These are phyloP conservation scores for Bombus polaris DNA, from an alignment of 1,140 invertebrate genomes.

Conservation along the genomic window DNA sequence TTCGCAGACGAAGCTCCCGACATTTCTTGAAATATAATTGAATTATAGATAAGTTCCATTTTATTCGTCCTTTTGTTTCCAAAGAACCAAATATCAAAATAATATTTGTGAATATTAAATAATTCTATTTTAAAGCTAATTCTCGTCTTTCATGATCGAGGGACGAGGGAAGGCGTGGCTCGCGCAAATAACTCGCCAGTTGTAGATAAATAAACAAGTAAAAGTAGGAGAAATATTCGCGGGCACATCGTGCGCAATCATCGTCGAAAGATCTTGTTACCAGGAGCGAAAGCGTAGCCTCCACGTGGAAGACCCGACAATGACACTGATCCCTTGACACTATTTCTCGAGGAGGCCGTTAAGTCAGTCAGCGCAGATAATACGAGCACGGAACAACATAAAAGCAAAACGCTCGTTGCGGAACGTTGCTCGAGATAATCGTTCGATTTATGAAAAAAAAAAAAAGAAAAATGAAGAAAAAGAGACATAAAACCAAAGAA, in stretches of 20 bases:
- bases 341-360: slow-evolving; percentile 8
- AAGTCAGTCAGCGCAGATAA: slow-evolving; percentile 21
- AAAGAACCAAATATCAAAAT: too few species aligned
- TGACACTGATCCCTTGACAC: slow-evolving; percentile 25
- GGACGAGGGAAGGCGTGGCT: background rate
- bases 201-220: background rate
- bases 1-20: background rate
- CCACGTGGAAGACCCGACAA: background rate
- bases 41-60: too few species aligned
- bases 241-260: background rate
- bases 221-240: background rate
- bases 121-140: too few species aligned
- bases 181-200: background rate
- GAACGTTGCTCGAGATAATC: slow-evolving; percentile 12
- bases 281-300: background rate
- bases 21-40: background rate
- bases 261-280: slow-evolving; percentile 7
- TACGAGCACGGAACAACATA: background rate
- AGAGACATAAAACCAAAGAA: rapidly evolving
- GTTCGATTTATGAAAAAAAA: background rate
- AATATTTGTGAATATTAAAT: too few species aligned
- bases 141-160: background rate
- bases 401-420: slow-evolving; percentile 1
- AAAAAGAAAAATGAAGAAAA: background rate
- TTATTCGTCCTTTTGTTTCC: too few species aligned